Conservation (phyloP, 2,113 vertebrate genomes). For the Sinosuthora webbiana region DNA sequence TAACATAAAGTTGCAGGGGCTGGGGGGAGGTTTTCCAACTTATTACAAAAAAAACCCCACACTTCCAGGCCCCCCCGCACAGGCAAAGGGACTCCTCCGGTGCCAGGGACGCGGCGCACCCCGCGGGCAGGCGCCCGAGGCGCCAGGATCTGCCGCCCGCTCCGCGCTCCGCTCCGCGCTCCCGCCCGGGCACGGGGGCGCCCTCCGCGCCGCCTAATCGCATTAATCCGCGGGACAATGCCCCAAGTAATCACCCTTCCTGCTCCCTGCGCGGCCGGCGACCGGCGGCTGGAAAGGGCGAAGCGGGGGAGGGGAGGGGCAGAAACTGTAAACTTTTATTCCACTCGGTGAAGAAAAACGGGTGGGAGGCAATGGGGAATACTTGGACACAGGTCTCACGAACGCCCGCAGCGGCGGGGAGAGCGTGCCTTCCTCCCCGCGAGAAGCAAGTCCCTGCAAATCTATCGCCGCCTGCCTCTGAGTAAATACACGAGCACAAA, state of each 20-base stretch:
- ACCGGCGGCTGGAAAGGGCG: background rate
- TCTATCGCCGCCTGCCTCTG: background rate
- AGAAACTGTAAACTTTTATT: background rate
- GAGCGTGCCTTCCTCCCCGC: background rate
- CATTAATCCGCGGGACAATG: constrained; percentile 31
- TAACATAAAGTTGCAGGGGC: background rate
- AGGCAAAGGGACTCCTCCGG: background rate
- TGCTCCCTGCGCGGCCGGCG: background rate
- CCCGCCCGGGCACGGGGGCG: background rate
- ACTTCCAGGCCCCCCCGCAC: background rate
- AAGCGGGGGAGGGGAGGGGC: background rate
- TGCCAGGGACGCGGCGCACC: background rate
- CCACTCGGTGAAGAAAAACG: background rate
- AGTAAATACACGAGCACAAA: constrained; percentile 24
- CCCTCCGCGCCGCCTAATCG: background rate
- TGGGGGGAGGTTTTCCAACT: background rate
- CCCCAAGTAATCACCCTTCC: background rate
- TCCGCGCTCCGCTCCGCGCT: background rate
- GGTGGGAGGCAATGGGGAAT: background rate
- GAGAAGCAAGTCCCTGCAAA: background rate
- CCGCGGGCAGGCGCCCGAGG: background rate
- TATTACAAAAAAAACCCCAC: no score
- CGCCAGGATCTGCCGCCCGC: background rate
- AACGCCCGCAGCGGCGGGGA: background rate
- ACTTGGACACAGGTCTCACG: background rate